A percentile compares a stretch with the other conserved stretches of the same genome.
Conservation (phyloP, 2,113 vertebrate genomes). For the Pedetes capensis region DNA sequence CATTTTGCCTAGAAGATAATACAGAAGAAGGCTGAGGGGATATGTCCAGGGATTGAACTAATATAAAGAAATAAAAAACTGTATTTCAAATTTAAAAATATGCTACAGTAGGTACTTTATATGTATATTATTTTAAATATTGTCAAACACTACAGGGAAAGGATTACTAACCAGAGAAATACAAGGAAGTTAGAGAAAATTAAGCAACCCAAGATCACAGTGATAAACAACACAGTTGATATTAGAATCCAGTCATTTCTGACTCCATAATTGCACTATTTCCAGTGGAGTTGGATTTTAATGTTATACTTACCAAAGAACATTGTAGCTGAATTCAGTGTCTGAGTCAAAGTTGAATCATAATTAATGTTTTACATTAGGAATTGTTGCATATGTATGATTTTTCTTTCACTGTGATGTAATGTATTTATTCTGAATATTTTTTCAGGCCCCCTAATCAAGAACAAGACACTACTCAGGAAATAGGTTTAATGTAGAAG, state of each 20-base stretch:
- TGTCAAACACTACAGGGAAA: not conserved
- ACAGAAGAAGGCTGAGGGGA: no score
- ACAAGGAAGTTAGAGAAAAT: not conserved
- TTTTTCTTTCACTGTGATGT: no score
- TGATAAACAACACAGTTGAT: no score
- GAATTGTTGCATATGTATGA: not conserved
- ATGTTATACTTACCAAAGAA: not conserved
- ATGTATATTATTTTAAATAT: not conserved
- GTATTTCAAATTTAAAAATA: not conserved
- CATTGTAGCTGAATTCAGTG: not conserved
- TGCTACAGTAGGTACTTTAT: not conserved
- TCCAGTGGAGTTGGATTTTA: not conserved
- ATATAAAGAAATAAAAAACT: not conserved
- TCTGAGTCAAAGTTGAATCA: not conserved
- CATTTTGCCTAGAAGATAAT: no score
- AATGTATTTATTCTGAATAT: accelerated
- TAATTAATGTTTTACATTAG: not conserved
- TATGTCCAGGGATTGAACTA: not conserved
- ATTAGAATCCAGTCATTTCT: no score
- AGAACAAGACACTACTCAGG: not conserved
- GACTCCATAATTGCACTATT: no score
- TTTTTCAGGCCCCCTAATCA: not conserved
- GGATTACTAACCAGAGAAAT: not conserved
- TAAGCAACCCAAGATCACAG: no score
- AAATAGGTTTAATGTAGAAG: conserved; percentile 52